phyloP scores from a whole-genome alignment of 2,113 vertebrate species.

The Scomber colias region DNA sequence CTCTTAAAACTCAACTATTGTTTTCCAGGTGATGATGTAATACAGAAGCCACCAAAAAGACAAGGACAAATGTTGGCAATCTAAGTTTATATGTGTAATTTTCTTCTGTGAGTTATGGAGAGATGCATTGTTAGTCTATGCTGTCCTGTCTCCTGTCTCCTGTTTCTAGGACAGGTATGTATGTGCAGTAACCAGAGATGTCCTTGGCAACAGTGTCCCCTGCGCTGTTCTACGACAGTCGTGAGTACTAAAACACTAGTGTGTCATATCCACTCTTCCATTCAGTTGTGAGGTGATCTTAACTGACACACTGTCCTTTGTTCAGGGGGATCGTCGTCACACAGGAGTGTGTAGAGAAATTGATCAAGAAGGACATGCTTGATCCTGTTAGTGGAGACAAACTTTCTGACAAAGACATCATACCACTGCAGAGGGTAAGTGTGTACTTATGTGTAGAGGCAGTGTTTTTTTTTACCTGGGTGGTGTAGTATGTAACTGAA shows the following conservation, averaged over 20 bases:
- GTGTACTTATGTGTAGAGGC: too few relatives aligned
- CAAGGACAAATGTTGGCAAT: too few relatives aligned
- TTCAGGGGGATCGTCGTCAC: conserved; percentile 89
- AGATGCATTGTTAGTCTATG: neutral
- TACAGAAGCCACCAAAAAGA: too few relatives aligned
- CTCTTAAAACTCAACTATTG: too few relatives aligned
- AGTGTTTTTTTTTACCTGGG: too few relatives aligned
- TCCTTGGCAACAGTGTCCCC: conserved; percentile 91
- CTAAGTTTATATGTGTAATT: too few relatives aligned
- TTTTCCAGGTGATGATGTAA: too few relatives aligned
- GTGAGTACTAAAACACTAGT: conserved; percentile 80
- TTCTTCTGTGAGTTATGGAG: neutral
- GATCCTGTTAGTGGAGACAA: conserved; percentile 88
- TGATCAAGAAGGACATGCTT: conserved; percentile 92
- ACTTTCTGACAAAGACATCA: conserved; percentile 89
- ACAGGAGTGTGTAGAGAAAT: conserved; percentile 91
- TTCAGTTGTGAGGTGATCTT: neutral
- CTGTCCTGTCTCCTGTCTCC: neutral
- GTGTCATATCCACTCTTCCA: neutral
- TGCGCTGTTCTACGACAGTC: conserved; percentile 90
- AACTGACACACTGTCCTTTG: neutral
- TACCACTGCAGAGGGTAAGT: conserved; percentile 87
- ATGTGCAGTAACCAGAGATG: conserved; percentile 91
- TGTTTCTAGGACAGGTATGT: conserved; percentile 87
- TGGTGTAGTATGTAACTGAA: too few relatives aligned